Percentiles rank a stretch among this genome's conserved stretches.
Conservation (phyloP, 2,113 vertebrate genomes). For the Pungitius pungitius region DNA sequence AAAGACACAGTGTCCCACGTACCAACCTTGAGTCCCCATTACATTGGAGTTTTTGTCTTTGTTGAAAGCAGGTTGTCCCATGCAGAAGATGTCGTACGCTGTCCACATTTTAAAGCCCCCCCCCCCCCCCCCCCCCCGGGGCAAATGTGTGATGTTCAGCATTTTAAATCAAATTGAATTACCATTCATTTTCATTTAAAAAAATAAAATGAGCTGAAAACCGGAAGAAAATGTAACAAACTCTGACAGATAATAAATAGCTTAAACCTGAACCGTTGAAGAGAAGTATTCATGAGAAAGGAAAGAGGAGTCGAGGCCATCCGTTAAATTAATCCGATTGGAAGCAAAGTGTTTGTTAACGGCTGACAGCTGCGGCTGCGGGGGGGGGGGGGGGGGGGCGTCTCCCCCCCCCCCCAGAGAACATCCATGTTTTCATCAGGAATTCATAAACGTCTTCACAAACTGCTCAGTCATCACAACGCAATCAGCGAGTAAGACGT, state of each 20-base stretch:
- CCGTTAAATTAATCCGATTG: slow-evolving; percentile 34
- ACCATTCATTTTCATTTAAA: not conserved
- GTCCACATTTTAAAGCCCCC: no score
- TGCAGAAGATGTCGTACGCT: no score
- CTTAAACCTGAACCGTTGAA: not conserved
- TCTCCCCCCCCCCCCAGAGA: slow-evolving; percentile 5
- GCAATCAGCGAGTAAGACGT: not conserved
- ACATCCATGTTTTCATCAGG: slow-evolving; percentile 28
- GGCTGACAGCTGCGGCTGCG: slow-evolving; percentile 27
- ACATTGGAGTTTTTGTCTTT: no score
- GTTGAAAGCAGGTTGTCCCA: no score
- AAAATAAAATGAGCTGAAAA: not conserved
- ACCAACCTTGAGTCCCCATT: no score
- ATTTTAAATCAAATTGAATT: not conserved
- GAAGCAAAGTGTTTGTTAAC: slow-evolving; percentile 43
- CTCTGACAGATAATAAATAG: not conserved
- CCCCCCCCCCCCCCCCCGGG: no score
- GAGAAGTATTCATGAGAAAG: not conserved
- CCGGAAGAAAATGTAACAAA: no score
- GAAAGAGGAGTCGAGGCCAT: slow-evolving; percentile 1
- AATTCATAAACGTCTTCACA: not conserved
- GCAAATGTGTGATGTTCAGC: no score
- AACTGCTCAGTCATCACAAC: not conserved
- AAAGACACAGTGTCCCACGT: no score
- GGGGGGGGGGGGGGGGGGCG: no score